These are phyloP conservation scores for Phoxinus phoxinus DNA, from an alignment of 2,113 vertebrate species.

Conservation along the genomic window DNA sequence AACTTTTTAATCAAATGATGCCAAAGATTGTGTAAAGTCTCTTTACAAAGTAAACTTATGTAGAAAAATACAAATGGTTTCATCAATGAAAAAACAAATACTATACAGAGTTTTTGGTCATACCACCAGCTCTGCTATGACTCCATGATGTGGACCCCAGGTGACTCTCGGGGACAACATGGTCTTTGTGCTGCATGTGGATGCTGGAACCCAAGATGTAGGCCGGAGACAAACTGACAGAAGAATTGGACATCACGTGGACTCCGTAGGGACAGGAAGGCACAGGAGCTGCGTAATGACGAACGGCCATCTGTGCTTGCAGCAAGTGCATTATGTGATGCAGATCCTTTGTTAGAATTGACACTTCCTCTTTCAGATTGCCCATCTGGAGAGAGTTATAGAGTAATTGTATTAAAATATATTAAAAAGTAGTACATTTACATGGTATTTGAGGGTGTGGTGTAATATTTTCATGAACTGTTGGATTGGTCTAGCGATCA, in stretches of 20 bases:
- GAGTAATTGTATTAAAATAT: conserved; percentile 22
- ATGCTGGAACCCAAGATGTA: conserved; percentile 56
- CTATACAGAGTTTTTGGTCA: not conserved
- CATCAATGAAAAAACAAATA: not conserved
- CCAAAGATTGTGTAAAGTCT: not conserved
- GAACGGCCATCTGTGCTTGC: conserved; percentile 74
- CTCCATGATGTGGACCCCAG: conserved; percentile 53
- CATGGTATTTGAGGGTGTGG: not conserved
- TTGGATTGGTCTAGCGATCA: not conserved
- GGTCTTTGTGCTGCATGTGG: conserved; percentile 62
- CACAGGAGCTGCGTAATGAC: conserved; percentile 65
- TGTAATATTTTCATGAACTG: not conserved
- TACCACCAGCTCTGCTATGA: conserved; percentile 60
- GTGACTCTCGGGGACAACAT: conserved; percentile 29
- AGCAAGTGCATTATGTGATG: conserved; percentile 87
- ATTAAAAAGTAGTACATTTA: conserved; percentile 19
- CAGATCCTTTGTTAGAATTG: conserved; percentile 86
- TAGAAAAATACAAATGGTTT: not conserved
- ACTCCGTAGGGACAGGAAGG: conserved; percentile 63
- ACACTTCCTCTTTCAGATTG: conserved; percentile 88
- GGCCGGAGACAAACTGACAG: conserved; percentile 45
- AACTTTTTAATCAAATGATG: not conserved
- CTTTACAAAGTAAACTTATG: not conserved
- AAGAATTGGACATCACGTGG: conserved; percentile 60
- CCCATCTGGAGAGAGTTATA: conserved; percentile 77